These are phyloP conservation scores for Morpho helenor DNA, from an alignment of 2,888 invertebrate genomes.

Conservation along the genomic window DNA sequence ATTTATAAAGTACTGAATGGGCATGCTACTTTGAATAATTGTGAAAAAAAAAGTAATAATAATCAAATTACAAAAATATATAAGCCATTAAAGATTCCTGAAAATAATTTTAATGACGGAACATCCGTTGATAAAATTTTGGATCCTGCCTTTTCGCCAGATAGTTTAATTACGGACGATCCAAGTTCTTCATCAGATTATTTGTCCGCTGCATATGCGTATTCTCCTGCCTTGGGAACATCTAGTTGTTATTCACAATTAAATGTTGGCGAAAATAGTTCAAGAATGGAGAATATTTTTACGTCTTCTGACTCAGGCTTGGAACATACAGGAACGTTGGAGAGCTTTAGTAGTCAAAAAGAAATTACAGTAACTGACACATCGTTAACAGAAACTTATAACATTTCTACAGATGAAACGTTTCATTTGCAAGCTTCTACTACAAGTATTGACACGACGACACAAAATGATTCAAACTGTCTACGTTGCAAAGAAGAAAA, in stretches of 20 bases:
- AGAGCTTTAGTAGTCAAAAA: slow-evolving; percentile 57
- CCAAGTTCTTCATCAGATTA: slow-evolving; percentile 68
- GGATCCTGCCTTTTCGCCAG: slow-evolving; percentile 55
- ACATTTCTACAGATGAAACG: slow-evolving; percentile 54
- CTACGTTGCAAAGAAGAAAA: slow-evolving; percentile 77
- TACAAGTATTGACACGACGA: slow-evolving; percentile 37
- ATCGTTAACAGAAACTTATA: slow-evolving; percentile 65
- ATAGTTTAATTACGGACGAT: slow-evolving; percentile 63
- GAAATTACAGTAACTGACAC: slow-evolving; percentile 59
- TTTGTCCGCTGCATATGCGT: slow-evolving; percentile 58
- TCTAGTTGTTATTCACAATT: slow-evolving; percentile 42
- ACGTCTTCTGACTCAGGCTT: slow-evolving; percentile 70
- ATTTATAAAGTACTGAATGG: slow-evolving; percentile 32
- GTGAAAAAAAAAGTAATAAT: slow-evolving; percentile 12
- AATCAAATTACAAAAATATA: slow-evolving; percentile 12
- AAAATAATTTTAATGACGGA: slow-evolving; percentile 31
- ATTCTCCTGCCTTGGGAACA: slow-evolving; percentile 48
- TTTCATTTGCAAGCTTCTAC: slow-evolving; percentile 40
- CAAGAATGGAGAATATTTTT: slow-evolving; percentile 63
- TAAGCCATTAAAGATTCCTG: slow-evolving; percentile 16
- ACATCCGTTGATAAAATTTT: slow-evolving; percentile 35
- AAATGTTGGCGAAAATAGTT: slow-evolving; percentile 47
- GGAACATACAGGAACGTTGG: slow-evolving; percentile 62
- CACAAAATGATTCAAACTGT: slow-evolving; percentile 36
- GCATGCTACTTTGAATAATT: slow-evolving; percentile 11